Evolutionary conservation across 2,888 invertebrate genomes (phyloP).

Genomic region (Caenorhabditis imperialis): DNA sequence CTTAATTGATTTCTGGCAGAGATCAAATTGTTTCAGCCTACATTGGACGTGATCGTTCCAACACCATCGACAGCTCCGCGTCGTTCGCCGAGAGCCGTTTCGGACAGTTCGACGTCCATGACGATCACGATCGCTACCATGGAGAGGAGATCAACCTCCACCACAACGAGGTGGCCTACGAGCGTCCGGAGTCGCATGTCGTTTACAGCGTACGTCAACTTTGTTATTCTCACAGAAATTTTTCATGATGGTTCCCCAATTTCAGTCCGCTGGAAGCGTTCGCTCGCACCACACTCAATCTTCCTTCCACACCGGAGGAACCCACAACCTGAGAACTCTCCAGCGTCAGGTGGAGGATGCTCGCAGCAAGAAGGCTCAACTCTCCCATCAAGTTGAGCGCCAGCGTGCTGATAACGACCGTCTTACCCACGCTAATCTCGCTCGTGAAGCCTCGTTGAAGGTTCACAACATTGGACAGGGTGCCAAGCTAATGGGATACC

Average conservation of each 20-base stretch:
- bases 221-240: not conserved
- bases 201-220: slow-evolving; percentile 7
- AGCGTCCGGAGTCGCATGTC: slow-evolving; percentile 55
- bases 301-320: slow-evolving; percentile 57
- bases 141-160: slow-evolving; percentile 67
- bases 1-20: no score
- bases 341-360: slow-evolving; percentile 57
- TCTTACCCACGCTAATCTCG: slow-evolving; percentile 51
- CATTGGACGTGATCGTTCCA: slow-evolving; percentile 58
- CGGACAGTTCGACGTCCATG: slow-evolving; percentile 71
- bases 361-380: slow-evolving; percentile 27
- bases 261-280: slow-evolving; percentile 46
- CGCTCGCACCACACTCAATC: slow-evolving; percentile 22
- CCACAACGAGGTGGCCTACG: slow-evolving; percentile 72
- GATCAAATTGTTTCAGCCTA: slow-evolving; percentile 16
- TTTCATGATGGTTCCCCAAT: no score
- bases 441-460: slow-evolving; percentile 55
- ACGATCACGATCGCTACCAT: slow-evolving; percentile 63
- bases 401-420: slow-evolving; percentile 56
- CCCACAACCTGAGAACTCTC: slow-evolving; percentile 52
- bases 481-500: slow-evolving; percentile 41
- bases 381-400: slow-evolving; percentile 55
- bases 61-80: slow-evolving; percentile 68
- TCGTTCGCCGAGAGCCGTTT: slow-evolving; percentile 71
- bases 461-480: slow-evolving; percentile 47